Base-by-base conservation (phyloP, 2,888 invertebrate species). In the Dromius quadrimaculatus region DNA sequence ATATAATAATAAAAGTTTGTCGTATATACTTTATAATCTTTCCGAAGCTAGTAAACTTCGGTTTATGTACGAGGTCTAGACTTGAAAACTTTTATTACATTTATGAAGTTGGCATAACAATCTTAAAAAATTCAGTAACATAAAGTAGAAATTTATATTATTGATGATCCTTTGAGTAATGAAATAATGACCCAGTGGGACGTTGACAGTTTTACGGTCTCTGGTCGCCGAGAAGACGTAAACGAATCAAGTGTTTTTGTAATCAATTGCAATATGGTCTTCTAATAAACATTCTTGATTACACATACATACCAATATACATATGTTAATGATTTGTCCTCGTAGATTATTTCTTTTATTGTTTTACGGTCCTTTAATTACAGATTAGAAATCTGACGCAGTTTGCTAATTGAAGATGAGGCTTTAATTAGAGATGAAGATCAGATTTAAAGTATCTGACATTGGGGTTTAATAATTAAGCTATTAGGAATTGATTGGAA, bases 231-330 rank as follows among this genome's bases (percentile, higher is more conserved):
- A 36, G 61, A 28, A 23, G 43, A 43, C 41, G 13, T n/a, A 43
- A 28, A 43, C 57, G 19, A 17, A 41, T 62, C 43, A 41, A 43
- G 62, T 62, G 62, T 62, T 62, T 62, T 62, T 43, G 23, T 62
- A 62, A 62, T 62, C 62, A 17, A 62, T 11, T 54, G 50, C 50
- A 43, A 43, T 20, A 43, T 62, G 62, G 62, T 62, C 13, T 23
- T 5, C 22, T 22, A 41, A 62, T 62, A 62, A 62, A 62, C 62
- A 62, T 62, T 62, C 62, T 11, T 62, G 41, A 43, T 62, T 43
- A 62, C 43, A 61, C 23, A 41, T 41, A 61, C 19, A 11, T 23
- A 15, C 34, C 1, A 41, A 19, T 15, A 17, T 57, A n/a, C 23
- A 28, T 50, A 15, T 57, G 50, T 20, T 20, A 50, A 50, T 23